These are phyloP conservation scores for Pituophis catenifer DNA, from an alignment of 2,113 vertebrate genomes.

Conservation along the genomic window DNA sequence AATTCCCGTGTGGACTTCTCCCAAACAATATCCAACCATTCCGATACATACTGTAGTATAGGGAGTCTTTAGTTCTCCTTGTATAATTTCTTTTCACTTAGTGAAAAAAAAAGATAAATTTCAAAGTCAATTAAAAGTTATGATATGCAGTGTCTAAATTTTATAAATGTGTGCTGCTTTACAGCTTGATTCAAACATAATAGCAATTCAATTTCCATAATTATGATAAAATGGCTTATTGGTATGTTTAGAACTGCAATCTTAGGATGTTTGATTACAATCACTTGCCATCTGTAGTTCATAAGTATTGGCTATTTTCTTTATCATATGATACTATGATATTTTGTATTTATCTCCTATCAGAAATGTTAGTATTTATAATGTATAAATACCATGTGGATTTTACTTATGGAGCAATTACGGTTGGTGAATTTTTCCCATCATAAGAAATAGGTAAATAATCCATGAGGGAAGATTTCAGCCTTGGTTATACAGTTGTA, in stretches of 20 bases:
- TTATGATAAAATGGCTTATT: background rate
- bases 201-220: background rate
- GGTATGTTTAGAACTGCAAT: background rate
- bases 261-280: background rate
- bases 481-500: slow-evolving; percentile 29
- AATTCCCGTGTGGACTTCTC: background rate
- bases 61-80: background rate
- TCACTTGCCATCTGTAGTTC: background rate
- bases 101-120: background rate
- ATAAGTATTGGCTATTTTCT: background rate
- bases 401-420: slow-evolving; percentile 12
- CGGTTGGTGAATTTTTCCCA: slow-evolving; percentile 1
- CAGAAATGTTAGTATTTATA: slow-evolving; percentile 1
- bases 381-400: slow-evolving; percentile 24
- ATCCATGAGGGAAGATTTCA: slow-evolving; percentile 39
- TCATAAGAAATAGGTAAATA: slow-evolving; percentile 52
- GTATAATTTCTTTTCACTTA: background rate
- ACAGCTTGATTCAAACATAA: background rate
- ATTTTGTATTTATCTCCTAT: background rate
- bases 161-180: background rate
- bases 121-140: background rate
- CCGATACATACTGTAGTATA: background rate
- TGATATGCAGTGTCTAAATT: background rate
- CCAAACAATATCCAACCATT: background rate
- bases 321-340: background rate